Evolutionary conservation across 2,888 invertebrate genomes (phyloP).

Genomic region (Eupeodes luniger): DNA sequence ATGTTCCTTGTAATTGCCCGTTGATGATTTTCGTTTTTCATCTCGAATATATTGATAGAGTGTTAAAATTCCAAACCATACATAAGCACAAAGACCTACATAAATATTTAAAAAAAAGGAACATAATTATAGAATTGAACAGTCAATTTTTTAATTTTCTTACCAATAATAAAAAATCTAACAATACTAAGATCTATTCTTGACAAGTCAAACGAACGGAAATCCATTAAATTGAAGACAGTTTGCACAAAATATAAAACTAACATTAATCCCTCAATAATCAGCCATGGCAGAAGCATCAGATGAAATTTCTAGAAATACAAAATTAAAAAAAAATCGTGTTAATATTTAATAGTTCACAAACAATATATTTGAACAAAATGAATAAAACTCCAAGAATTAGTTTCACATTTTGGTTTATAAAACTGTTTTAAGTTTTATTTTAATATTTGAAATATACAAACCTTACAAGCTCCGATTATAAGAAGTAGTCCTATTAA

Average conservation of each 20-base stretch:
- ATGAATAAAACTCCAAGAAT: no score
- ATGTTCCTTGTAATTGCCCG: not conserved
- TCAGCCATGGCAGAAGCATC: conserved; percentile 16
- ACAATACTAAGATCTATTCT: not conserved
- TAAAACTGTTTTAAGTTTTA: no score
- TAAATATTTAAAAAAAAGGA: not conserved
- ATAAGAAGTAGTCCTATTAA: not conserved
- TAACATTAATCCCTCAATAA: not conserved
- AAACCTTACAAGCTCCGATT: not conserved
- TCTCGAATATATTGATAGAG: not conserved
- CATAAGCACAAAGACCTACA: conserved; percentile 13
- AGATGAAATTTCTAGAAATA: conserved; percentile 3
- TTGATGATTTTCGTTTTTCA: not conserved
- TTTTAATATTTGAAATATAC: not conserved
- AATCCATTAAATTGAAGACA: not conserved
- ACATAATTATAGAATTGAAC: no score
- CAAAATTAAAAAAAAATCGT: not conserved
- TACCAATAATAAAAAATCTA: not conserved
- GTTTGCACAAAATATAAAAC: not conserved
- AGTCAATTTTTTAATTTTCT: not conserved
- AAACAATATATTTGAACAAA: no score
- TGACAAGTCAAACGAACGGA: rapidly evolving
- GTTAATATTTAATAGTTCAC: no score
- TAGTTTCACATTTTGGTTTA: no score
- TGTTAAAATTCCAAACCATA: conserved; percentile 5